Evolutionary conservation across 2,888 invertebrate species (phyloP).

Genomic region (Drosophila anomalata): DNA sequence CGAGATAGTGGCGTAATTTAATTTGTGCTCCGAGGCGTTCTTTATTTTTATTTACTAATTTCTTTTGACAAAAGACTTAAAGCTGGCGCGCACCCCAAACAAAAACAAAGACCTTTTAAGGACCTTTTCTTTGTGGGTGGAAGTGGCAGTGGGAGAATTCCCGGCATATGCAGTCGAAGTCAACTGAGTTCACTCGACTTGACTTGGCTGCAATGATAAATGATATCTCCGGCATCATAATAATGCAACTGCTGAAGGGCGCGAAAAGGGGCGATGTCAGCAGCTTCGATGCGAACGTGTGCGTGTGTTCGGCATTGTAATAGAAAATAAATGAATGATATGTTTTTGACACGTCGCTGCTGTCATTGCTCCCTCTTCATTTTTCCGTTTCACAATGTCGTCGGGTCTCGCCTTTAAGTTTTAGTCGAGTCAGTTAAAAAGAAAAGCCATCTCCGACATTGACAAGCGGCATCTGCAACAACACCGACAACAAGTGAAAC

Average conservation of each 20-base stretch:
- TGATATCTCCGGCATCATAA: conserved; percentile 61
- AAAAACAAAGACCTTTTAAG: conserved; percentile 47
- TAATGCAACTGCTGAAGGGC: conserved; percentile 75
- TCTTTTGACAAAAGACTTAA: conserved; percentile 65
- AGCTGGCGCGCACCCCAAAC: conserved; percentile 29
- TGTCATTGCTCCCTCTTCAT: conserved; percentile 67
- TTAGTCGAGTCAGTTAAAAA: conserved; percentile 53
- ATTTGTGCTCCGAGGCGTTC: conserved; percentile 51
- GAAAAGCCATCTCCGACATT: conserved; percentile 69
- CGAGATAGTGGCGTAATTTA: conserved; percentile 44
- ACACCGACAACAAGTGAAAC: conserved; percentile 19
- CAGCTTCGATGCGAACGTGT: conserved; percentile 25
- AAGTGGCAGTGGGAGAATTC: neutral
- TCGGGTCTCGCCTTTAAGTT: conserved; percentile 64
- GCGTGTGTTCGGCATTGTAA: conserved; percentile 58
- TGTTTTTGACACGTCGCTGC: conserved; percentile 75
- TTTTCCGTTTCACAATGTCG: conserved; percentile 53
- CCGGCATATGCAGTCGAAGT: conserved; percentile 65
- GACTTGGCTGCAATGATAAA: conserved; percentile 74
- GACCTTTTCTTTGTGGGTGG: conserved; percentile 41
- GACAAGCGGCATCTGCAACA: conserved; percentile 55
- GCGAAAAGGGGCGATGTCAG: conserved; percentile 38
- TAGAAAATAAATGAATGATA: conserved; percentile 80
- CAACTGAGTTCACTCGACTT: conserved; percentile 74
- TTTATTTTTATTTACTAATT: conserved; percentile 74